Percentiles rank a stretch among this genome's conserved stretches.
These are phyloP conservation scores for Gallinago stenura DNA, from an alignment of 2,797 vertebrate species.

Conservation along the genomic window DNA sequence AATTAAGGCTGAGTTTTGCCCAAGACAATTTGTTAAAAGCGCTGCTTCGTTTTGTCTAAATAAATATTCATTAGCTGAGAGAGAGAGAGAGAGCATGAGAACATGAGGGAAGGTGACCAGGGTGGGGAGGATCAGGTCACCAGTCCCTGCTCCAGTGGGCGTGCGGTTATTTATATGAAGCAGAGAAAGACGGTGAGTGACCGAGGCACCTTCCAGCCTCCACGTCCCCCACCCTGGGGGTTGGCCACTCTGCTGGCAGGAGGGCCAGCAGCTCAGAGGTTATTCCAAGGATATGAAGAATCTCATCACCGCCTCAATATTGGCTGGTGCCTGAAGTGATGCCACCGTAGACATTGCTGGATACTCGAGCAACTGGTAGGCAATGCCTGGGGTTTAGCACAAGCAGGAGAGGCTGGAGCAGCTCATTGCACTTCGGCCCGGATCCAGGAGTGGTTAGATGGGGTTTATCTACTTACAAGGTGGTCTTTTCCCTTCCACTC, in stretches of 20 bases:
- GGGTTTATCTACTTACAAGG: too few relatives aligned
- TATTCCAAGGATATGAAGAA: neutral
- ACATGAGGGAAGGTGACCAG: neutral
- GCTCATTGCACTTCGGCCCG: too few relatives aligned
- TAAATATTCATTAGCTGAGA: neutral
- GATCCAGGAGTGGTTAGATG: too few relatives aligned
- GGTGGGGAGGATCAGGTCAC: fast-evolving
- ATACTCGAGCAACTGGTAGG: too few relatives aligned
- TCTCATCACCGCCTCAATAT: fast-evolving
- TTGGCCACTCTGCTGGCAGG: neutral
- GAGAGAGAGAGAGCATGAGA: neutral
- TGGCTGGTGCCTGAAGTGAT: neutral
- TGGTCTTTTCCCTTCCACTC: too few relatives aligned
- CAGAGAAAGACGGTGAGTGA: fast-evolving
- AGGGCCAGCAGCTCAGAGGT: too few relatives aligned
- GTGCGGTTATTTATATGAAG: neutral
- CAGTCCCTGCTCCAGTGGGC: neutral
- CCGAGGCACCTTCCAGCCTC: fast-evolving
- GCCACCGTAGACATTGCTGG: too few relatives aligned
- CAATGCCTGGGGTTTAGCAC: too few relatives aligned
- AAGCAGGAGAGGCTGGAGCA: too few relatives aligned
- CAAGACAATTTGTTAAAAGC: neutral
- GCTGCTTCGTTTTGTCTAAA: neutral
- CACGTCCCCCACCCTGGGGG: fast-evolving
- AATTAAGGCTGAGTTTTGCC: neutral